Evolutionary conservation across 2,113 vertebrate genomes (phyloP).

Genomic region (Vicugna pacos): DNA sequence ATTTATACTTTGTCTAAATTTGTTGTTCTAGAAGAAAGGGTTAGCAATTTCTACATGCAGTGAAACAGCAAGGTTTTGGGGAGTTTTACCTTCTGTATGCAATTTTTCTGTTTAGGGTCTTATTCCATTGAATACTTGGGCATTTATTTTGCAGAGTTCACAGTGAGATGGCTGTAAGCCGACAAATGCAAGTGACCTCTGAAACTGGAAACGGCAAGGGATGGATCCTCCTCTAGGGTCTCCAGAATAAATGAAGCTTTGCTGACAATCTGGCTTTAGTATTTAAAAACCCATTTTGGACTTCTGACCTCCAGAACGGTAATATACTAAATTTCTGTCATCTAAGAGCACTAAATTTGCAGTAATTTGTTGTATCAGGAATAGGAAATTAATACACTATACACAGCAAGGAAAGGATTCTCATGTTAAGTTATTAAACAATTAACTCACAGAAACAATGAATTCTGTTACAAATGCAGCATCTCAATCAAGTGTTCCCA

Average conservation of each 20-base stretch:
- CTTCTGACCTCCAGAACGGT: no score
- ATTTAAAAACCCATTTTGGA: no score
- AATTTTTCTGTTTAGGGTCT: neutral
- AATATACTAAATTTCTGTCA: no score
- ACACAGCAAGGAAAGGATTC: neutral
- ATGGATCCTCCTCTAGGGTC: no score
- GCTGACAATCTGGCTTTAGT: no score
- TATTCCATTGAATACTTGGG: neutral
- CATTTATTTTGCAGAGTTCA: neutral
- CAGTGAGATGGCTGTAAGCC: neutral
- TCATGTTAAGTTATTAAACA: neutral
- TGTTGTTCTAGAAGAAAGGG: neutral
- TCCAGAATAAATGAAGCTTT: no score
- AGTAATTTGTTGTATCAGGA: neutral
- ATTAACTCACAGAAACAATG: neutral
- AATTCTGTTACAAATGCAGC: neutral
- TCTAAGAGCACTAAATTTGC: neutral
- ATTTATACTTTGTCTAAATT: neutral
- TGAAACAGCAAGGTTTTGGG: neutral
- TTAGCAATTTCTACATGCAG: neutral
- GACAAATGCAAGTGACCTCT: neutral
- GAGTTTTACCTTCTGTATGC: neutral
- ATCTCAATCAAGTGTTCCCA: neutral
- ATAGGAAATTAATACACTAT: neutral
- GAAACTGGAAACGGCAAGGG: neutral